phyloP scores from a whole-genome alignment of 2,888 invertebrate species.

The Malthinus seriepunctatus region DNA sequence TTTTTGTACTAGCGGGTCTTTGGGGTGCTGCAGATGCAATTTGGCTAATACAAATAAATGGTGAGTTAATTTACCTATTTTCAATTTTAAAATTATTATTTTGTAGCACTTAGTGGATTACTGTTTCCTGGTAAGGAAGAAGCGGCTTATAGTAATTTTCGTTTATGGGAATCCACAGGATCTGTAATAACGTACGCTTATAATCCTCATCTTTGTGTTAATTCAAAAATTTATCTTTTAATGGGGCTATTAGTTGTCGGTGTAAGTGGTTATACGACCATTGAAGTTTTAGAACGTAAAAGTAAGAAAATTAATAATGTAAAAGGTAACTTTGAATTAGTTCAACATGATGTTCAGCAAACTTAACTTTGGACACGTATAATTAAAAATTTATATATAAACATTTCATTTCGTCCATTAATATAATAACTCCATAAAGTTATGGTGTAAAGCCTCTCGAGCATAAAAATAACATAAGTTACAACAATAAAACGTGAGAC shows the following conservation, averaged over 20 bases:
- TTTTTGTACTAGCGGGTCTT: slow-evolving; percentile 78
- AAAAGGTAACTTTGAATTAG: slow-evolving; percentile 31
- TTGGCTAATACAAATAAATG: slow-evolving; percentile 91
- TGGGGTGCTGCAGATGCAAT: slow-evolving; percentile 91
- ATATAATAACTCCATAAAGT: too few species aligned
- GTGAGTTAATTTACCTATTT: slow-evolving; percentile 57
- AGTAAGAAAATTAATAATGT: slow-evolving; percentile 43
- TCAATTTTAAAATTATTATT: background rate
- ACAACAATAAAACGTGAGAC: too few species aligned
- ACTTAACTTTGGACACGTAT: too few species aligned
- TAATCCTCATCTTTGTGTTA: slow-evolving; percentile 76
- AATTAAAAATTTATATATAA: too few species aligned
- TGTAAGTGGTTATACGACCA: slow-evolving; percentile 72
- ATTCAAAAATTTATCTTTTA: slow-evolving; percentile 70
- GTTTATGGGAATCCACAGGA: slow-evolving; percentile 90
- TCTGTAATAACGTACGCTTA: slow-evolving; percentile 84
- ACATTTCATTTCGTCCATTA: too few species aligned
- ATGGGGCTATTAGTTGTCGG: slow-evolving; percentile 71
- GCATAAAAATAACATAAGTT: too few species aligned
- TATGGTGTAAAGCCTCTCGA: too few species aligned
- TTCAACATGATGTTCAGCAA: slow-evolving; percentile 11
- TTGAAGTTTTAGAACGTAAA: slow-evolving; percentile 63
- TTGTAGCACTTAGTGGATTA: slow-evolving; percentile 79
- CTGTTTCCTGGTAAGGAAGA: slow-evolving; percentile 84
- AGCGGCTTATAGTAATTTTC: slow-evolving; percentile 90